Evolutionary conservation across 2,797 vertebrate genomes (phyloP), one percentile per base, ranked within the genome.

Genomic region (Enteromius mattozi): DNA sequence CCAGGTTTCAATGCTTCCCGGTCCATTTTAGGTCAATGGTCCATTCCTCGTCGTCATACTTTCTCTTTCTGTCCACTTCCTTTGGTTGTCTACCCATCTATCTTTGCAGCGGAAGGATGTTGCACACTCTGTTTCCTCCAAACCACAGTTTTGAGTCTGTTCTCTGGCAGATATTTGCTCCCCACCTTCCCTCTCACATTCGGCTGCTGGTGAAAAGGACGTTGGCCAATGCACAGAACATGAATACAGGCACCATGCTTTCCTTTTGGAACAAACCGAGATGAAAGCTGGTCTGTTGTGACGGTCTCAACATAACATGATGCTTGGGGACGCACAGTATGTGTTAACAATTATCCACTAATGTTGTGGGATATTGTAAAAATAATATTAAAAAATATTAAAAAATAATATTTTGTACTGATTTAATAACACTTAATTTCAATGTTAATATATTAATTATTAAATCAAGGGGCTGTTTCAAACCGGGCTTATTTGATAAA

Each of bases 91-190:
- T 82, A 47, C 69, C 54, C 80, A 74, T 72, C 54, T 35, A 10
- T 61, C 40, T 82, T 74, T 49, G 71, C 63, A 56, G 42, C 87
- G 87, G 88, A 90, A 90, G 89, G 87, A 90, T 87, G 84, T 87
- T 47, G 30, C 82, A 30, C 8, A 40, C 70, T 78, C 75, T 49
- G 74, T 86, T 89, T 90, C 88, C 88, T 87, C 72, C 37, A 42
- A 30, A 61, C 72, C 78, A 59, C 85, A 85, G 80, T 33, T 74
- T 30, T 81, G 51, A 35, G 80, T 61, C 27, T 47, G 40, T 61
- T 81, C 3, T 72, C 8, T 63, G 54, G 40, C 40, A 82, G 56
- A 82, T 61, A 35, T 49, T 61, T 74, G 27, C 17, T 35, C 24
- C 33, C 45, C 65, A 69, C 47, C 33, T 40, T 45, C 54, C 2